phyloP scores from a whole-genome alignment of 2,888 invertebrate genomes.

The Sipha maydis region DNA sequence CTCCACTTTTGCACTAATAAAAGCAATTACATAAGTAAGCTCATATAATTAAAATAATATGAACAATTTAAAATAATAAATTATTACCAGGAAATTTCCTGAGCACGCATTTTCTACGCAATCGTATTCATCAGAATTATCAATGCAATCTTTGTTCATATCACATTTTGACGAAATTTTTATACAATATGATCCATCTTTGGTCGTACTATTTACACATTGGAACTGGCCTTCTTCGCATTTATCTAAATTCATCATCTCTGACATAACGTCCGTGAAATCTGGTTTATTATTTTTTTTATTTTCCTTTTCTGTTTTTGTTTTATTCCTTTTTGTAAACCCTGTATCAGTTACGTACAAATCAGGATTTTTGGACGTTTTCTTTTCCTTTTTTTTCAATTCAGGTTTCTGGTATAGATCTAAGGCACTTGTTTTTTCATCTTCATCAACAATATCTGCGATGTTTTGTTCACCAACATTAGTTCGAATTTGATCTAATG shows the following conservation, averaged over 20 bases:
- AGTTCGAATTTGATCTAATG: constrained; percentile 20
- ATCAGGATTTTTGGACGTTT: constrained; percentile 62
- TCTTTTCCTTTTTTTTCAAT: constrained; percentile 63
- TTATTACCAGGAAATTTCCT: constrained; percentile 70
- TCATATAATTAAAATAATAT: neutral
- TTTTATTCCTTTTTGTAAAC: constrained; percentile 62
- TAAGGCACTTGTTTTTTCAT: constrained; percentile 39
- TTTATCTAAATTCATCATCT: constrained; percentile 58
- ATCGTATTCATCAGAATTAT: constrained; percentile 73
- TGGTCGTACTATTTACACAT: constrained; percentile 72
- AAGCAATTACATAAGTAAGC: constrained; percentile 65
- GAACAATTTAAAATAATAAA: neutral
- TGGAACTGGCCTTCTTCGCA: constrained; percentile 70
- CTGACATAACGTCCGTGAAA: constrained; percentile 7
- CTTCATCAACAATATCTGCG: neutral
- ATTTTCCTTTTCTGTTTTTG: constrained; percentile 61
- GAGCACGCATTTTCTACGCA: constrained; percentile 72
- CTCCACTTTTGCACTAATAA: constrained; percentile 70
- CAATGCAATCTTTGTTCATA: constrained; percentile 73
- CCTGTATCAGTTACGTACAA: constrained; percentile 49
- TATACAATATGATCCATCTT: constrained; percentile 73
- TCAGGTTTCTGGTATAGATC: constrained; percentile 57
- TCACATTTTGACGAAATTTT: constrained; percentile 71
- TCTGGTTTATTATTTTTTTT: constrained; percentile 48
- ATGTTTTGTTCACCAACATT: constrained; percentile 10